Evolutionary conservation across 2,113 vertebrate genomes (phyloP).

Genomic region (Opisthocomus hoazin): DNA sequence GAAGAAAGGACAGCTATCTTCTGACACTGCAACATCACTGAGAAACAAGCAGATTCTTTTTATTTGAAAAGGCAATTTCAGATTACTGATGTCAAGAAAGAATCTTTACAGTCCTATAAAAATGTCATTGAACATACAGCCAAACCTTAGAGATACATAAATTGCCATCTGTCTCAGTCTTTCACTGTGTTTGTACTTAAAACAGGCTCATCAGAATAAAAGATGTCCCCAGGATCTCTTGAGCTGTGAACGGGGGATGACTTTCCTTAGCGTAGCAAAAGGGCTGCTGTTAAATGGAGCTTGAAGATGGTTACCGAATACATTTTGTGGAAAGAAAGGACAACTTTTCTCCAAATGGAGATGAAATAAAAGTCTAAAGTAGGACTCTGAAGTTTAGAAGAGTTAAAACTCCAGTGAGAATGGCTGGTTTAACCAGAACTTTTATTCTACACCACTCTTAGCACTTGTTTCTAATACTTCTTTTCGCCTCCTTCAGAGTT

Average conservation of each 20-base stretch:
- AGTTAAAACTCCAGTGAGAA: not conserved
- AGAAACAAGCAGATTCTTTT: not conserved
- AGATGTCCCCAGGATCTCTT: not conserved
- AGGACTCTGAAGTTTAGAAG: not conserved
- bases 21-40: not conserved
- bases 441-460: not conserved
- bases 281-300: not conserved
- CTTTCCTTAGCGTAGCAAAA: not conserved
- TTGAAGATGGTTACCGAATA: not conserved
- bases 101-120: not conserved
- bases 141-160: not conserved
- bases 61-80: not conserved
- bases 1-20: not conserved
- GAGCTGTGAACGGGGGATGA: not conserved
- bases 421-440: not conserved
- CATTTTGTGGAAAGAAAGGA: not conserved
- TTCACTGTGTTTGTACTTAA: not conserved
- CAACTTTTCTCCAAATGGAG: not conserved
- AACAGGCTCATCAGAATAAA: not conserved
- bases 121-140: not conserved
- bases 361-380: not conserved
- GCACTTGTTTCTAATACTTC: not conserved
- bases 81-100: not conserved
- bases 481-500: not conserved
- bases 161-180: not conserved